Base-by-base conservation (phyloP, 2,797 vertebrate species). In the Chloroceryle amazona region DNA sequence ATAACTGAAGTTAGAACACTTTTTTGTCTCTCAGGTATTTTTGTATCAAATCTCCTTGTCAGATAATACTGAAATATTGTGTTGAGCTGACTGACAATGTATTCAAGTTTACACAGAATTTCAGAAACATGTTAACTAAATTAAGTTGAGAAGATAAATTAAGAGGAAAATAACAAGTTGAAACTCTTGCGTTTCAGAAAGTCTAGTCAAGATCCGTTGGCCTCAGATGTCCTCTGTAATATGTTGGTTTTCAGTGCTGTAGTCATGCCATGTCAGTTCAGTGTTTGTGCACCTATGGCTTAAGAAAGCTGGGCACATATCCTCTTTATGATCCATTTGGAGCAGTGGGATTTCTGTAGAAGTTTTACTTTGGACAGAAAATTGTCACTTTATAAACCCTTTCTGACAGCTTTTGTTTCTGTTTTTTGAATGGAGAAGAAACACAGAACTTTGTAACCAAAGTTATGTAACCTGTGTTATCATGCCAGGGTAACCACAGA, bases 201-300 rank as follows among this genome's bases (percentile, higher is more conserved):
- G 14, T 4, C 7, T 17, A 7, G 6, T 28, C 10, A 21, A 58
- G 39, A 28, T 22, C 20, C 73, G 20, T 4, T 5, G 7, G 7
- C 54, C 49, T 35, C 44, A 31, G 31, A 8, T 21, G 7, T 46
- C 9, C 22, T 65, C 33, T 41, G 8, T 33, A 18, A 11, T 2
- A 4, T 31, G 5, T 14, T 39, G 22, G 12, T 23, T 66, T 63
- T 67, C 35, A 14, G 15, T 3, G 5, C 5, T 58, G 9, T 29
- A 23, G 18, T 1, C 29, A 5, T 9, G 13, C 3, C 2, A 3
- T 2, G 7, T 7, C 4, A 25, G 9, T 6, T 44, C 54, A 26
- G 23, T 31, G 21, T 10, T 25, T 35, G 12, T 33, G 26, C 25
- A 14, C 6, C 6, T 14, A 0, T 14, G 13, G 11, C 55, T 68